Evolutionary conservation across 1,140 invertebrate species (phyloP).

Genomic region (Eriosoma lanigerum): DNA sequence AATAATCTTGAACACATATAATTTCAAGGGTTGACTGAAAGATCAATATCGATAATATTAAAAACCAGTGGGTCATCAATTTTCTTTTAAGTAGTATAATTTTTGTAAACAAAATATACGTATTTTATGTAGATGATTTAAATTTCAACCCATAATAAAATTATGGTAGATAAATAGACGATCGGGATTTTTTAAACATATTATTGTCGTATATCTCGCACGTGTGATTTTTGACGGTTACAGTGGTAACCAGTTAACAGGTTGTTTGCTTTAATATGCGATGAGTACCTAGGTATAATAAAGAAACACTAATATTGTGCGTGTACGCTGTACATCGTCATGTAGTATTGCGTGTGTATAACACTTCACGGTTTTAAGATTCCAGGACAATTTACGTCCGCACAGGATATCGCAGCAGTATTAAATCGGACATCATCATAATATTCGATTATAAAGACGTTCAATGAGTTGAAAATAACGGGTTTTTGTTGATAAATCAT

Average conservation of each 20-base stretch:
- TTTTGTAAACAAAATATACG: no score
- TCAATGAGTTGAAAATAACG: slow-evolving; percentile 11
- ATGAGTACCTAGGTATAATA: not conserved
- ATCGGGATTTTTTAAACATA: no score
- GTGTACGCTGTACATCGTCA: not conserved
- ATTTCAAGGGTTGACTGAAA: no score
- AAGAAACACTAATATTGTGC: not conserved
- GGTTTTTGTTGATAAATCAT: slow-evolving; percentile 6
- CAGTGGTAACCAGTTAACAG: slow-evolving; percentile 13
- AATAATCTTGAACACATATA: no score
- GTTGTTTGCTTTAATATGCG: not conserved
- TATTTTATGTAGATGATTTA: no score
- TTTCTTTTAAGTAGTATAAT: no score
- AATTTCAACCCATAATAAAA: no score
- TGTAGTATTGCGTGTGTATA: not conserved
- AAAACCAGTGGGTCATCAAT: no score
- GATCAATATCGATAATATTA: no score
- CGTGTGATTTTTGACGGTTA: slow-evolving; percentile 18
- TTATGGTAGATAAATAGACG: no score
- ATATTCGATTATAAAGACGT: slow-evolving; percentile 21
- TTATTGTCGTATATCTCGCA: not conserved
- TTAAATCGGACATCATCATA: slow-evolving; percentile 30
- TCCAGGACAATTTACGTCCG: not conserved
- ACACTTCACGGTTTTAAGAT: slow-evolving; percentile 26
- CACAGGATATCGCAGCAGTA: not conserved